Percentiles rank a stretch among this genome's conserved stretches.
These are phyloP conservation scores for Microcebus tavaratra DNA, from an alignment of 2,113 vertebrate species.

Conservation along the genomic window DNA sequence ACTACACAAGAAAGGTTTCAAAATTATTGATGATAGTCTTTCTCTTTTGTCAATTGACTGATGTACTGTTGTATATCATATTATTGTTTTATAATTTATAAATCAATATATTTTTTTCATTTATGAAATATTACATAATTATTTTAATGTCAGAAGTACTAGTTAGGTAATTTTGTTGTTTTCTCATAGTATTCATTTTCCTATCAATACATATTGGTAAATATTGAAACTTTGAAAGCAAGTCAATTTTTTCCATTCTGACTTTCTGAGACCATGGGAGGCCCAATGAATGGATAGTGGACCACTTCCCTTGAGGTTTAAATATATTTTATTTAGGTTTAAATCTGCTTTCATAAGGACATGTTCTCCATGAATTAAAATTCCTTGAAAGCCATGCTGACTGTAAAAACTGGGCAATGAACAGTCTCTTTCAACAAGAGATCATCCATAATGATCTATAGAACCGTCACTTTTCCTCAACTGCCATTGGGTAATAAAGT, in stretches of 20 bases:
- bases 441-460: slow-evolving; percentile 55
- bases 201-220: background rate
- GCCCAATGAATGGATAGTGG: background rate
- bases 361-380: slow-evolving; percentile 56
- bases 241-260: background rate
- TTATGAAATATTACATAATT: background rate
- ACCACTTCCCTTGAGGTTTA: background rate
- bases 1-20: background rate
- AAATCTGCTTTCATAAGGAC: slow-evolving; percentile 65
- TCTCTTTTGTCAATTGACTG: background rate
- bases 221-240: background rate
- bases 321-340: slow-evolving; percentile 63
- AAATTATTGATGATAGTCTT: background rate
- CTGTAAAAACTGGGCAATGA: slow-evolving; percentile 51
- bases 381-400: slow-evolving; percentile 25
- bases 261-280: background rate
- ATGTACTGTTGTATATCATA: background rate
- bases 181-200: background rate
- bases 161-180: background rate
- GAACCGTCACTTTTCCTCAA: slow-evolving; percentile 51
- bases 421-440: slow-evolving; percentile 54
- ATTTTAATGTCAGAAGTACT: background rate
- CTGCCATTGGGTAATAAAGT: slow-evolving; percentile 70
- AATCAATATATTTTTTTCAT: background rate
- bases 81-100: background rate